Evolutionary conservation across 2,113 vertebrate genomes (phyloP).

Genomic region (Sinocyclocheilus grahami): DNA sequence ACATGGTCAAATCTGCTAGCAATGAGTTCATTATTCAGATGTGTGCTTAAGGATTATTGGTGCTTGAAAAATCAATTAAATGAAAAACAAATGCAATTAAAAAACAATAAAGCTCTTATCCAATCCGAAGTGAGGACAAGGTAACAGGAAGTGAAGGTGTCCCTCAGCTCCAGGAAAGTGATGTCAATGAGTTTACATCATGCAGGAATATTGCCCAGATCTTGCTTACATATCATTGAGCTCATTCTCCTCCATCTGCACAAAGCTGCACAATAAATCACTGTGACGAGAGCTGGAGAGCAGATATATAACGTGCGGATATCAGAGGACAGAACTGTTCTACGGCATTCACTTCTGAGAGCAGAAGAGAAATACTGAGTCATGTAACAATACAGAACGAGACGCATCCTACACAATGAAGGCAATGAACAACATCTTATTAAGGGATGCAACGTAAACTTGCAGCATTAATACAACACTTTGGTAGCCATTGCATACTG

Average conservation of each 20-base stretch:
- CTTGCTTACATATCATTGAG: not conserved
- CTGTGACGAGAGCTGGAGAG: not conserved
- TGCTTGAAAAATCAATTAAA: not conserved
- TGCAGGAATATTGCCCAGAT: not conserved
- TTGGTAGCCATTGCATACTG: too few relatives aligned
- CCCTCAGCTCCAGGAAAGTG: not conserved
- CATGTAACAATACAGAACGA: too few relatives aligned
- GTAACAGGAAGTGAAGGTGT: not conserved
- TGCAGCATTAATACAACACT: too few relatives aligned
- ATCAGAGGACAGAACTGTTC: too few relatives aligned
- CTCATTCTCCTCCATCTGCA: not conserved
- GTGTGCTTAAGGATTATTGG: not conserved
- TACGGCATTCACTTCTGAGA: too few relatives aligned
- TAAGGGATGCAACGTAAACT: too few relatives aligned
- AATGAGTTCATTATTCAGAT: not conserved
- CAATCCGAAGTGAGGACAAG: not conserved
- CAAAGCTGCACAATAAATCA: not conserved
- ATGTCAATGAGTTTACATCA: constrained; percentile 6
- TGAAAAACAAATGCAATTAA: not conserved
- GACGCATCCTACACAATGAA: too few relatives aligned
- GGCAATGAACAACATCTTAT: too few relatives aligned
- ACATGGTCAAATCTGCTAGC: too few relatives aligned
- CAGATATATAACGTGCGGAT: too few relatives aligned
- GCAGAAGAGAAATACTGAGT: too few relatives aligned
- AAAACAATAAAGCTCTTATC: not conserved